Evolutionary conservation across 2,888 invertebrate species (phyloP), one percentile per base, ranked within the genome.

Genomic region (Ophion slaviceki): DNA sequence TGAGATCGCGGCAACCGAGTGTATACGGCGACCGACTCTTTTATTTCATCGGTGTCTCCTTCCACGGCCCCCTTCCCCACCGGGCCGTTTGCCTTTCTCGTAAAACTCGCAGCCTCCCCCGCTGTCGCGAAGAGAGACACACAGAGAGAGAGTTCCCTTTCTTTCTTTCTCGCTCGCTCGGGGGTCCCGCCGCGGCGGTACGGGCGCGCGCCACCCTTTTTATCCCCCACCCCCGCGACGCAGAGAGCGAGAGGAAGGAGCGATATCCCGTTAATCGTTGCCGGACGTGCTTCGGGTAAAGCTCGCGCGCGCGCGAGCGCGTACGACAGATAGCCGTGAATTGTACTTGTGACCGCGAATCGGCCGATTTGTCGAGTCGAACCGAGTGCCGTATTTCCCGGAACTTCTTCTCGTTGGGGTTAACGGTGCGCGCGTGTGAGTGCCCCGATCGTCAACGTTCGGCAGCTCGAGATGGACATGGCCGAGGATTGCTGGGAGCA

Each of bases 401-500:
- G 40, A 7, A 8, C 40, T 40, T 36, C 36, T 61, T n/a, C 45
- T 45, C 8, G 40, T 6, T 11, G 17, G 1, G 45, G 1, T n/a
- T 14, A 20, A 20, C 11, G 68, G 83, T 80, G 83, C 75, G 79
- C 83, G 79, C 53, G 74, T 75, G 83, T 7, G 61, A 67, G 61
- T 24, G 61, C 0, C 2, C 6, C 40, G 7, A 5, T 40, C 40
- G 40, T 40, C 40, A 40, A 40, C 8, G 40, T 1, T 7, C 40
- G 40, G 8, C 3, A 40, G 40, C 40, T 8, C 47, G 53, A 79
- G 47, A 93, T 93, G 94, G 93, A 93, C 89, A 92, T 93, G 90
- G 87, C 92, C 78, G 93, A 93, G 82, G 93, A 93, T 87, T 93
- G 94, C 84, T 94, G 94, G 94, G 93, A 93, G 86, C 94, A 94